Conservation (phyloP, 1,140 invertebrate species). For the Acromyrmex charruanus region DNA sequence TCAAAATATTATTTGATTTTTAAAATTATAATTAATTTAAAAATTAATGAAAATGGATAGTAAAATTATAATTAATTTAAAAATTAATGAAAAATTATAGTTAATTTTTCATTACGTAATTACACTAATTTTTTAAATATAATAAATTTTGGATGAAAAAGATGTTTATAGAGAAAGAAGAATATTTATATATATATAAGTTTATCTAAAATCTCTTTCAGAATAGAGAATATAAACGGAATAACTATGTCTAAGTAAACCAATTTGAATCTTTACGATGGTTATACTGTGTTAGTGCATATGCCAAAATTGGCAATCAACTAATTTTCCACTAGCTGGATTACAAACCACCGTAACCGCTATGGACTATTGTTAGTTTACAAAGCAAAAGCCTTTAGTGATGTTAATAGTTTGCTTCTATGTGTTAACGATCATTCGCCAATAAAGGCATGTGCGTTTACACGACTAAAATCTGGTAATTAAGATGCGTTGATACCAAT, state of each 20-base stretch:
- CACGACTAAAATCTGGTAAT: slow-evolving; percentile 36
- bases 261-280: not conserved
- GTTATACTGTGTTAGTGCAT: not conserved
- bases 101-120: not conserved
- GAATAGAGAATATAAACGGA: not conserved
- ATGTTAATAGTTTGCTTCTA: slow-evolving; percentile 34
- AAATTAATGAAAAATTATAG: not conserved
- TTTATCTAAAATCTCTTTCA: not conserved
- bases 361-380: slow-evolving; percentile 53
- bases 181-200: not conserved
- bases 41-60: not conserved
- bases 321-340: slow-evolving; percentile 35
- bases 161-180: not conserved
- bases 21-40: not conserved
- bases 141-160: not conserved
- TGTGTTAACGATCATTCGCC: slow-evolving; percentile 17
- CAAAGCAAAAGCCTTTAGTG: slow-evolving; percentile 47
- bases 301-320: slow-evolving; percentile 48
- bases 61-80: not conserved
- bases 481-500: slow-evolving; percentile 35
- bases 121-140: not conserved
- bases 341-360: slow-evolving; percentile 39
- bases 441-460: not conserved
- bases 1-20: slow-evolving; percentile 3
- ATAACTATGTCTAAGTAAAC: not conserved